Evolutionary conservation across 2,797 vertebrate genomes (phyloP).

Genomic region (Sebastes nivosus): DNA sequence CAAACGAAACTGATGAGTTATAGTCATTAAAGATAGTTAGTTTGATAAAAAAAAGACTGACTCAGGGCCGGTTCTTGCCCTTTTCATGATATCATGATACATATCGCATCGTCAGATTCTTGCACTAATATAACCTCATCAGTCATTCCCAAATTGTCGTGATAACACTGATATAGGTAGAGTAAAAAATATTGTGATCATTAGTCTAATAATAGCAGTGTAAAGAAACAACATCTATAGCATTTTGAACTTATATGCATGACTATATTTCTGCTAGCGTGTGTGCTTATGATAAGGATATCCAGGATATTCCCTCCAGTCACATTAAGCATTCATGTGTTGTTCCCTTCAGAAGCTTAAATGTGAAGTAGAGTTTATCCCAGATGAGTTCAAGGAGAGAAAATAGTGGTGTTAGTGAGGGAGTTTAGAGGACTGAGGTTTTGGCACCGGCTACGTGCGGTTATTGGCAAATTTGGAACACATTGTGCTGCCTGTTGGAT

Average conservation of each 20-base stretch:
- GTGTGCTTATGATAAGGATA: background rate
- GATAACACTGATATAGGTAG: background rate
- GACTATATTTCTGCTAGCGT: background rate
- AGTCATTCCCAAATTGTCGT: background rate
- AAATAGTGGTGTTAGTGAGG: slow-evolving; percentile 22
- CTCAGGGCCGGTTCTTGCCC: too few relatives aligned
- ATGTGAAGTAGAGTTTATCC: slow-evolving; percentile 18
- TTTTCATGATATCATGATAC: too few relatives aligned
- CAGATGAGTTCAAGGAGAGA: slow-evolving; percentile 26
- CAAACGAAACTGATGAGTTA: too few relatives aligned
- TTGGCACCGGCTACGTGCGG: slow-evolving; percentile 31
- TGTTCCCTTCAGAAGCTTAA: background rate
- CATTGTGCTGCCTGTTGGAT: slow-evolving; percentile 25
- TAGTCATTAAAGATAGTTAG: rapidly evolving
- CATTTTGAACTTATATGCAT: background rate
- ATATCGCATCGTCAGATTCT: too few relatives aligned
- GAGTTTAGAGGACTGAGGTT: slow-evolving; percentile 20
- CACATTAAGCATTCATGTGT: background rate
- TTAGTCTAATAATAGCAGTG: background rate
- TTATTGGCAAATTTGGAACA: slow-evolving; percentile 32
- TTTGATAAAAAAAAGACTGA: too few relatives aligned
- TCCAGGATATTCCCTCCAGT: background rate
- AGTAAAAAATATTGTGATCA: background rate
- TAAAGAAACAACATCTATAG: background rate
- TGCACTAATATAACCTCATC: background rate